A percentile compares a stretch with the other conserved stretches of the same genome.
Evolutionary conservation across 2,797 vertebrate genomes (phyloP).

Genomic region (Artibeus jamaicensis): DNA sequence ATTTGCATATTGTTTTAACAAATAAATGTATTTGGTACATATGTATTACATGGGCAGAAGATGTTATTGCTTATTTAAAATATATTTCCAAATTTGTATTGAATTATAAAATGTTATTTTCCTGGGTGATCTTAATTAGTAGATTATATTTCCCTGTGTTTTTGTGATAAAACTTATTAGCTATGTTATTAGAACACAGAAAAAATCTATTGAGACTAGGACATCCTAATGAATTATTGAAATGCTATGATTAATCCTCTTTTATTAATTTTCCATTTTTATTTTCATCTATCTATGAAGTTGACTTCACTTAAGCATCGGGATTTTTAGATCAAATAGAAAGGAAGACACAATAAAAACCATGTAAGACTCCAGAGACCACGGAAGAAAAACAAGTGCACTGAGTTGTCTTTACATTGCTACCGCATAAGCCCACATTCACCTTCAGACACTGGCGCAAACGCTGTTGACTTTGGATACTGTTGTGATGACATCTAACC

Average conservation of each 20-base stretch:
- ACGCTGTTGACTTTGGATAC: not conserved
- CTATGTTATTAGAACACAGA: not conserved
- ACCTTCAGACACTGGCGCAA: not conserved
- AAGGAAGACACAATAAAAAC: not conserved
- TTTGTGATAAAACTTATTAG: not conserved
- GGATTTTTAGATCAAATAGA: not conserved
- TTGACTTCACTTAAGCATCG: not conserved
- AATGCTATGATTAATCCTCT: not conserved
- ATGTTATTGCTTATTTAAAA: not conserved
- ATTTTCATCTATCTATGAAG: not conserved
- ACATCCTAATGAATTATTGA: not conserved
- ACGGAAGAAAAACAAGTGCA: not conserved
- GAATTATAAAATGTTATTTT: not conserved
- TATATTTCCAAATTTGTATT: not conserved
- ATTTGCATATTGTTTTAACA: not conserved
- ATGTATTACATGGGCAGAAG: not conserved
- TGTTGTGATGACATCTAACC: not conserved
- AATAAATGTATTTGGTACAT: not conserved
- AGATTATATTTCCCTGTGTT: not conserved
- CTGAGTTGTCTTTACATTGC: not conserved
- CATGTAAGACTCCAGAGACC: not conserved
- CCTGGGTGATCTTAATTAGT: not conserved
- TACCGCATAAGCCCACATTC: not conserved
- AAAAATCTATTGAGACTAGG: not conserved
- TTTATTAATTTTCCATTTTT: constrained; percentile 23